Percentiles rank a stretch among this genome's conserved stretches.
These are phyloP conservation scores for Dasyprocta punctata DNA, from an alignment of 2,113 vertebrate species.

Conservation along the genomic window DNA sequence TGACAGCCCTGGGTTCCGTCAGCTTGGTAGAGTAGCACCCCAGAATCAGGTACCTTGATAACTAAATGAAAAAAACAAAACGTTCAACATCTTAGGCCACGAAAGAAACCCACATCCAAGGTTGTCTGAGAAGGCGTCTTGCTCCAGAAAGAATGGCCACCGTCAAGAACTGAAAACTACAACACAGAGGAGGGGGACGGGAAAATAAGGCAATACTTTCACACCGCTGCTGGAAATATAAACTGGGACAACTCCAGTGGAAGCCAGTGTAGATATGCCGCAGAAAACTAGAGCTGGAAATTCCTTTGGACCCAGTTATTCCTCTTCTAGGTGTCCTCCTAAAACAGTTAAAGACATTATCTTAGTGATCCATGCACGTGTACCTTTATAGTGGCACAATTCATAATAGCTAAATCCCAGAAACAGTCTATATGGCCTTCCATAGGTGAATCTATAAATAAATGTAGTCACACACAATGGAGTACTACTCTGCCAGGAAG, in stretches of 20 bases:
- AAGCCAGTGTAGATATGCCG: neutral
- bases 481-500: neutral
- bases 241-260: neutral
- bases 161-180: no score
- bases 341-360: neutral
- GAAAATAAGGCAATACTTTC: neutral
- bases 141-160: neutral
- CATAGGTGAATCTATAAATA: neutral
- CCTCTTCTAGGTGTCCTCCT: neutral
- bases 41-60: neutral
- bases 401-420: no score
- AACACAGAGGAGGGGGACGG: no score
- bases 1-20: neutral
- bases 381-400: neutral
- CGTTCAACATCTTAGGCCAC: neutral
- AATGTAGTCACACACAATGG: neutral
- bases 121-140: neutral
- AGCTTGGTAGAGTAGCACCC: no score
- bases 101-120: neutral
- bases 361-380: neutral
- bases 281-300: neutral
- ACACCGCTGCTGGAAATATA: neutral
- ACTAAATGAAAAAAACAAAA: neutral
- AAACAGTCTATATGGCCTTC: neutral
- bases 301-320: neutral